Evolutionary conservation across 2,888 invertebrate species (phyloP).

Genomic region (Heliconius ethilla): DNA sequence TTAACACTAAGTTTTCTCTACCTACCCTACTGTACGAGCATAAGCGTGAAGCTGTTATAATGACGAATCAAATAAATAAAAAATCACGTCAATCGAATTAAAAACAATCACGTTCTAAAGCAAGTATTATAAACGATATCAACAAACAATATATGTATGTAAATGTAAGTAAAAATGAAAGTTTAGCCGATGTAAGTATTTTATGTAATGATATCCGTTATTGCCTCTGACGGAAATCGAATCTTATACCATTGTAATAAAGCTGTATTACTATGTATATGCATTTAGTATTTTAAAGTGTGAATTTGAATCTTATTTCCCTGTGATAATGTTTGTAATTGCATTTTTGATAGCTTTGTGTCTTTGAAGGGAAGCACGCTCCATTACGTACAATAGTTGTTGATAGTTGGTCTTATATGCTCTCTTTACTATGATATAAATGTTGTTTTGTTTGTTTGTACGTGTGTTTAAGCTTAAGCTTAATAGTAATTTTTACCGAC

Average conservation of each 20-base stretch:
- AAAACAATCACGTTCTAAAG: not conserved
- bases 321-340: not conserved
- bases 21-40: no score
- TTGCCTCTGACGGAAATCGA: constrained; percentile 7
- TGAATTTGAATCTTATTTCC: constrained; percentile 17
- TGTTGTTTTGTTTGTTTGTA: not conserved
- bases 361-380: constrained; percentile 28
- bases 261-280: not conserved
- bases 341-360: not conserved
- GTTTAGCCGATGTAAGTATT: constrained; percentile 43
- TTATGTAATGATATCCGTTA: constrained; percentile 44
- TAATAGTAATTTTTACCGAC: not conserved
- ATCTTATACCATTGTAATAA: constrained; percentile 17
- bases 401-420: constrained; percentile 1
- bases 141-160: not conserved
- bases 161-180: constrained; percentile 47
- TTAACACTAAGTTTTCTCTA: no score
- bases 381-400: constrained; percentile 28
- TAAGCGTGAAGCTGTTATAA: no score
- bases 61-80: not conserved
- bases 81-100: no score
- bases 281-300: not conserved
- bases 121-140: not conserved
- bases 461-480: not conserved
- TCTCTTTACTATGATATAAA: not conserved